Evolutionary conservation across 2,113 vertebrate genomes (phyloP), one percentile per base, ranked within the genome.

Genomic region (Eupsittula cactorum): DNA sequence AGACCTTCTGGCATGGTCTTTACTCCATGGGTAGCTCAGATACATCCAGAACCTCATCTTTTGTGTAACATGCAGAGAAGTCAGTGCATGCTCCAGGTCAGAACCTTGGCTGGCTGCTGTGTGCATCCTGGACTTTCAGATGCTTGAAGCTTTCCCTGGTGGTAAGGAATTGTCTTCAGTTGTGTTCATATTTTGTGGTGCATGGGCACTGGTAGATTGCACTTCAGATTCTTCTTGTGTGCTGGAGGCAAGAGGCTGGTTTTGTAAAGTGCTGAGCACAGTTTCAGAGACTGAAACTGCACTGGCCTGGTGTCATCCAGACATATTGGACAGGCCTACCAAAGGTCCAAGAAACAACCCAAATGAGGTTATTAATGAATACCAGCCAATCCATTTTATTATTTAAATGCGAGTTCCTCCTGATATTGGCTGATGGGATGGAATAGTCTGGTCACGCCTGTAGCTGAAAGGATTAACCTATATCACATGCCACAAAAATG

Each of bases 21-120:
- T 33, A 29, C 62, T 75, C 47, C 42, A 16, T 1, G 24, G 13
- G 55, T 8, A 50, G 46, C 62, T 70, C 42, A 75, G 62, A 4
- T 57, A 53, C 1, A 4, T 37, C 33, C 62, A 57, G 39, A 80
- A 3, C 23, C 20, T 85, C 24, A 10, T 13, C 14, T 69, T 69
- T 50, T 39, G 25, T 41, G 11, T 44, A 57, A 50, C 16, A 52
- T 17, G 47, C 55, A 69, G 14, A 10, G 35, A 31, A 69, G 37
- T 33, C 21, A 11, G 41, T 37, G 13, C 16, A 8, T 0, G 0
- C 23, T 74, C 10, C 2, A 0, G 37, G 28, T 18, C 60, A 29
- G 39, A 42, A 37, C 52, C 1, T 0, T 41, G 33, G 15, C 28
- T 0, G 2, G 35, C 9, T 71, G 37, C 8, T 81, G 49, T 0